These are phyloP conservation scores for Seira ritae DNA, from an alignment of 2,888 invertebrate genomes.

Conservation along the genomic window DNA sequence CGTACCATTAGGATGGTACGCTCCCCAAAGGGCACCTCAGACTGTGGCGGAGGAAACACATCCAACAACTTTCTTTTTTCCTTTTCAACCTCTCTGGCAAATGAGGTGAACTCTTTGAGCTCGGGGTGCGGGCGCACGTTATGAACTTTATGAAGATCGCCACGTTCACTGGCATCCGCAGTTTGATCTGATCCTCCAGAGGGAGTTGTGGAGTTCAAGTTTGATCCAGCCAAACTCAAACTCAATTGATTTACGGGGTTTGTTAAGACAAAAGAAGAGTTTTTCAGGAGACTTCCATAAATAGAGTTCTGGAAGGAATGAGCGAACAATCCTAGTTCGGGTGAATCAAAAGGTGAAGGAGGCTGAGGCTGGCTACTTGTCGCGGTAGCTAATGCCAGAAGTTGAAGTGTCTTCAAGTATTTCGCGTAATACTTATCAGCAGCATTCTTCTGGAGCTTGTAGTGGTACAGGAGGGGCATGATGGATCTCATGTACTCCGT, in stretches of 20 bases:
- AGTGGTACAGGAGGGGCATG: conserved; percentile 36
- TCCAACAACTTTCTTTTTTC: conserved; percentile 29
- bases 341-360: neutral
- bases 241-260: neutral
- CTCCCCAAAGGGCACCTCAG: conserved; percentile 54
- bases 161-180: conserved; percentile 34
- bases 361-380: neutral
- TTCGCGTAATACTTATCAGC: conserved; percentile 35
- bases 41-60: conserved; percentile 50
- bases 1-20: conserved; percentile 59
- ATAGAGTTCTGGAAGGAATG: conserved; percentile 45
- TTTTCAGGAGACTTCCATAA: conserved; percentile 37
- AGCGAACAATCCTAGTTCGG: conserved; percentile 23
- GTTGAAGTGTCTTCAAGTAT: conserved; percentile 44
- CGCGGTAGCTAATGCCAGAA: conserved; percentile 40
- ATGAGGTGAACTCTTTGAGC: neutral
- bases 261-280: conserved; percentile 22
- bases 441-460: conserved; percentile 44
- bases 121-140: neutral
- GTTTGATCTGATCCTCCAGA: conserved; percentile 28
- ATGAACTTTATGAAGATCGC: neutral
- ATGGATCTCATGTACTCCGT: conserved; percentile 26
- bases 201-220: neutral
- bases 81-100: conserved; percentile 36
- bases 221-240: too few species aligned